Percentiles rank a stretch among this genome's conserved stretches.
Evolutionary conservation across 2,888 invertebrate species (phyloP).

Genomic region (Drosophila stalkeri): DNA sequence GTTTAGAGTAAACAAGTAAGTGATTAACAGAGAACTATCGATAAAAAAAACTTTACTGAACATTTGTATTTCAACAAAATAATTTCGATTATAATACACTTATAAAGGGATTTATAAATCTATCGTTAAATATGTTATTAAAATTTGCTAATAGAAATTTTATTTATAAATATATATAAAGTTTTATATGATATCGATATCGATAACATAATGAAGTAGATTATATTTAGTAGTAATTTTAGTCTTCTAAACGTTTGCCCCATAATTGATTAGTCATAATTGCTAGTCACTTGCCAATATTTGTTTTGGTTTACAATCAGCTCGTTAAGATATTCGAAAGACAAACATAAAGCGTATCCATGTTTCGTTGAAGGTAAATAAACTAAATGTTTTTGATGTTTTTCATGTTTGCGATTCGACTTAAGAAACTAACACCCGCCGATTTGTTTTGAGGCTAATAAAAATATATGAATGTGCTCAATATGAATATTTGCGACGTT

Average conservation of each 20-base stretch:
- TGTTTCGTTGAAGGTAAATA: constrained; percentile 14
- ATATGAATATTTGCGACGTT: constrained; percentile 47
- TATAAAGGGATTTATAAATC: no score
- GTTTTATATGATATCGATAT: no score
- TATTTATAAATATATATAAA: no score
- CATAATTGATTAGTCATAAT: no score
- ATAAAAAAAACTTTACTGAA: not conserved
- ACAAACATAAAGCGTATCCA: constrained; percentile 20
- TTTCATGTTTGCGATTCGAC: constrained; percentile 26
- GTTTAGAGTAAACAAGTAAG: not conserved
- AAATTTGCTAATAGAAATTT: no score
- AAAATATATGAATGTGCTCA: constrained; percentile 46
- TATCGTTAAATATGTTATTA: no score
- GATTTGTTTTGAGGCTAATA: constrained; percentile 43
- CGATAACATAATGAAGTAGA: no score
- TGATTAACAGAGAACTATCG: not conserved
- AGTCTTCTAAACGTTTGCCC: no score
- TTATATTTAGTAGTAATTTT: no score
- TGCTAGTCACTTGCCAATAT: not conserved
- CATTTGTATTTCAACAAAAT: no score
- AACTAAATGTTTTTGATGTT: not conserved
- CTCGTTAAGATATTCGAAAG: not conserved
- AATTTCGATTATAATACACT: no score
- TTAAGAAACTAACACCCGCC: constrained; percentile 11
- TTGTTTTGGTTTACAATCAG: not conserved